Conservation (phyloP, 1,140 invertebrate genomes). For the Fragariocoptes setiger region DNA sequence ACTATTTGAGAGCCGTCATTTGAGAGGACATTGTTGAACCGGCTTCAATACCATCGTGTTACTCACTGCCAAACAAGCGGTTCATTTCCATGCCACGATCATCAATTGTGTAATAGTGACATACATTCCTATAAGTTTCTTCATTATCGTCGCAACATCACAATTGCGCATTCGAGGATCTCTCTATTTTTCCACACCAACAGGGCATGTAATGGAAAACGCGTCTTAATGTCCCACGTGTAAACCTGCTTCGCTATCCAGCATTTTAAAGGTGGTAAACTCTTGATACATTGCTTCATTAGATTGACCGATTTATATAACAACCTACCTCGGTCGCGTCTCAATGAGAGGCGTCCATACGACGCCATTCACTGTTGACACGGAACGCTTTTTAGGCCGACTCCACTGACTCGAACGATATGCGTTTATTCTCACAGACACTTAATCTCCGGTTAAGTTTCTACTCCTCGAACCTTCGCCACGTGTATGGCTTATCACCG, state of each 20-base stretch:
- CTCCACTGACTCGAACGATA: constrained; percentile 56
- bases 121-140: constrained; percentile 49
- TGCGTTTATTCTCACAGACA: constrained; percentile 33
- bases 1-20: constrained; percentile 72
- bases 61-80: constrained; percentile 27
- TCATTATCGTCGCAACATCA: constrained; percentile 53
- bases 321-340: constrained; percentile 31
- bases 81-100: constrained; percentile 25
- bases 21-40: constrained; percentile 33
- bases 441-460: constrained; percentile 29
- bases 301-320: constrained; percentile 42
- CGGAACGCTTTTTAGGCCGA: constrained; percentile 48
- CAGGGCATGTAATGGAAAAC: constrained; percentile 56
- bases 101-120: constrained; percentile 25
- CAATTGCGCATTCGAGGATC: constrained; percentile 31
- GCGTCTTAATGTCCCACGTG: constrained; percentile 69
- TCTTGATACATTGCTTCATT: constrained; percentile 75
- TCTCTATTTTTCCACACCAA: constrained; percentile 22
- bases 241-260: constrained; percentile 84
- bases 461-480: constrained; percentile 20
- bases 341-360: constrained; percentile 54
- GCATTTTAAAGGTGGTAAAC: constrained; percentile 56
- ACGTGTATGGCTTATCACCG: constrained; percentile 25
- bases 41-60: constrained; percentile 32
- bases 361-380: constrained; percentile 44